These are phyloP conservation scores for Eristalis pertinax DNA, from an alignment of 2,888 invertebrate genomes.

Conservation along the genomic window DNA sequence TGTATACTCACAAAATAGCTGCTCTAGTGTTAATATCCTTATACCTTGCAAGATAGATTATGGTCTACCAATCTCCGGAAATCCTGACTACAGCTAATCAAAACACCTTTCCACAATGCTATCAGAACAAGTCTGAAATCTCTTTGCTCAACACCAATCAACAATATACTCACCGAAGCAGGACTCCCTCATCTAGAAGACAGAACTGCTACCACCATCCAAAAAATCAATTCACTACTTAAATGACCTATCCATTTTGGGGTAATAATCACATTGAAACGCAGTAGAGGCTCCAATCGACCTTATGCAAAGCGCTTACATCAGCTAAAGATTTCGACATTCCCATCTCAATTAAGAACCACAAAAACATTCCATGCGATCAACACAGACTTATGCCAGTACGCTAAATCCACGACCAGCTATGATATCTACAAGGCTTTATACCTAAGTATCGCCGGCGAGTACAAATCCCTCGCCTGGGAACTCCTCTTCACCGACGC, in stretches of 20 bases:
- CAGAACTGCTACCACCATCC: not conserved
- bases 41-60: conserved; percentile 11
- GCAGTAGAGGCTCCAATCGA: not conserved
- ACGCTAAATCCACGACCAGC: conserved; percentile 24
- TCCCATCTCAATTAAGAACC: too few relatives aligned
- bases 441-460: conserved; percentile 1
- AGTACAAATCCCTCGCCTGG: conserved; percentile 10
- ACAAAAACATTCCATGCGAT: conserved; percentile 1
- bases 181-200: not conserved
- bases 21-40: not conserved
- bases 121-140: conserved; percentile 6
- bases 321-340: not conserved
- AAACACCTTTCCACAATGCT: conserved; percentile 5
- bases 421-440: conserved; percentile 9
- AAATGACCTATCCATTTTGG: not conserved
- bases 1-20: conserved; percentile 3
- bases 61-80: conserved; percentile 3
- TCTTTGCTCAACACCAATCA: not conserved
- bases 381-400: too few relatives aligned
- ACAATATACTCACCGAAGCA: too few relatives aligned
- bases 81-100: not conserved
- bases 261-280: not conserved
- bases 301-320: too few relatives aligned
- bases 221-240: not conserved
- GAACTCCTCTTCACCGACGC: conserved; percentile 17